Conservation (phyloP, 2,113 vertebrate species). For the Uropsilus gracilis region DNA sequence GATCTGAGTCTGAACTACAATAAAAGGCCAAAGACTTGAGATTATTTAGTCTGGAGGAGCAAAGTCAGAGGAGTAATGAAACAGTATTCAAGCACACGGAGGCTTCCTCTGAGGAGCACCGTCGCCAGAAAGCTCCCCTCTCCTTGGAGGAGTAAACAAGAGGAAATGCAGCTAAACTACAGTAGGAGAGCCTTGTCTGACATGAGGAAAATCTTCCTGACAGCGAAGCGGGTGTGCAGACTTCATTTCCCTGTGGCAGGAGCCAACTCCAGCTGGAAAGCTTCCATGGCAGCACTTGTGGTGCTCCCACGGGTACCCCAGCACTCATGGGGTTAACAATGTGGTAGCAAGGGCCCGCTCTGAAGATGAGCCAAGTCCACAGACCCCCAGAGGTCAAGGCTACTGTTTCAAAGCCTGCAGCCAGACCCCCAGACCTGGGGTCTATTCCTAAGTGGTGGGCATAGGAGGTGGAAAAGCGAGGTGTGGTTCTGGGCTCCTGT, state of each 20-base stretch:
- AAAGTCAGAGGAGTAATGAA: conserved; percentile 1
- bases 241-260: rapidly evolving
- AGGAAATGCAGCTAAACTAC: background rate
- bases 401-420: background rate
- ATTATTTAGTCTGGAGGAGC: conserved; percentile 33
- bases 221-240: background rate
- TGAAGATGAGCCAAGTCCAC: background rate
- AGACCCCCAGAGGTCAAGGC: background rate
- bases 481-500: rapidly evolving
- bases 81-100: background rate
- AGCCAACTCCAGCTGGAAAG: background rate
- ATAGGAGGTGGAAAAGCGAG: background rate
- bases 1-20: background rate
- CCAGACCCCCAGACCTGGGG: background rate
- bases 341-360: background rate
- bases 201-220: background rate
- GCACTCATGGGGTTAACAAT: background rate
- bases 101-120: background rate
- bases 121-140: background rate
- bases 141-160: conserved; percentile 20
- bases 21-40: conserved; percentile 38
- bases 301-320: background rate
- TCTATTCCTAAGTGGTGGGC: background rate
- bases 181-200: background rate
- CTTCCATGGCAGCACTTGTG: background rate